phyloP scores from a whole-genome alignment of 1,140 invertebrate genomes.

The Listronotus bonariensis region DNA sequence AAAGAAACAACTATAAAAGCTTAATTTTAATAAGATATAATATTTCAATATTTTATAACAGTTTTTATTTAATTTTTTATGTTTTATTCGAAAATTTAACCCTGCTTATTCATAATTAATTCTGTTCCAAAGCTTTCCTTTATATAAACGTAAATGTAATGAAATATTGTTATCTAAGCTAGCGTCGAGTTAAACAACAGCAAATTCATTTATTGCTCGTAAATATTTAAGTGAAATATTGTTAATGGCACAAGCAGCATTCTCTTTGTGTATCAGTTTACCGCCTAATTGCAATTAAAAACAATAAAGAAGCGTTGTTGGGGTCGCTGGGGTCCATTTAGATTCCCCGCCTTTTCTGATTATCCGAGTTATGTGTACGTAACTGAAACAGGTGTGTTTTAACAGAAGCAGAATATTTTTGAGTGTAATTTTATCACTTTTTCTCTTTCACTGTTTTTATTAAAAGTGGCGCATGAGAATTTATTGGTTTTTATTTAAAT shows the following conservation, averaged over 20 bases:
- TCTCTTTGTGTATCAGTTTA: conserved; percentile 48
- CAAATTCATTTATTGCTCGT: conserved; percentile 38
- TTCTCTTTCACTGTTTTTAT: no score
- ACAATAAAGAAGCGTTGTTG: conserved; percentile 43
- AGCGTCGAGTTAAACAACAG: conserved; percentile 34
- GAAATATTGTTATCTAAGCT: conserved; percentile 10
- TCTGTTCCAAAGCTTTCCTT: conserved; percentile 10
- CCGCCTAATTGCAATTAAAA: conserved; percentile 46
- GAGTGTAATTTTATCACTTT: no score
- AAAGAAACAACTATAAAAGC: no score
- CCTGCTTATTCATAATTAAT: conserved; percentile 10
- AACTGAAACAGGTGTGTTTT: no score
- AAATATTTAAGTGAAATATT: conserved; percentile 44
- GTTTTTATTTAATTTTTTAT: no score
- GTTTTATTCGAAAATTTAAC: no score
- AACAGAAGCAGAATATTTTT: no score
- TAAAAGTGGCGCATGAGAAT: no score
- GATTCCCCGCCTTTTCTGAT: not conserved
- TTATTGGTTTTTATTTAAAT: no score
- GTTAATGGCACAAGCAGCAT: conserved; percentile 42
- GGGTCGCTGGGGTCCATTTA: conserved; percentile 27
- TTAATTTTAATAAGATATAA: no score
- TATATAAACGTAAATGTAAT: not conserved
- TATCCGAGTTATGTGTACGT: conserved; percentile 3
- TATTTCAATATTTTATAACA: no score